Percentiles rank a stretch among this genome's conserved stretches.
phyloP scores from a whole-genome alignment of 2,797 vertebrate genomes.

The Emys orbicularis region DNA sequence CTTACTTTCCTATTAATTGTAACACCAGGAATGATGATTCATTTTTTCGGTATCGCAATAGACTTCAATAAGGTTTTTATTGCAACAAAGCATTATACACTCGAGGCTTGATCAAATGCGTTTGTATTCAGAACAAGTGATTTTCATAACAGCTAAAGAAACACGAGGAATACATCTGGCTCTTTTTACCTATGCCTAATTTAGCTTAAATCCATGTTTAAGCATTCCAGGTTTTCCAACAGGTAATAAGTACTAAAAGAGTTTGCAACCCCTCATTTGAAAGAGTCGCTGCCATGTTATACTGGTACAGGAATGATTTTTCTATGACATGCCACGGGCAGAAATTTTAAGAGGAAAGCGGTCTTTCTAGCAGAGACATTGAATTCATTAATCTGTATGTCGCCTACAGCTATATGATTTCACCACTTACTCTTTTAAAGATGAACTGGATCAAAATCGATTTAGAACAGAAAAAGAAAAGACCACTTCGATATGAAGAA shows the following conservation, averaged over 20 bases:
- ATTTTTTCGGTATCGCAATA: not conserved
- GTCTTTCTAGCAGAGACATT: not conserved
- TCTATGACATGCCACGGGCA: not conserved
- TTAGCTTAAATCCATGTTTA: not conserved
- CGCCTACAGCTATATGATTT: slow-evolving; percentile 36
- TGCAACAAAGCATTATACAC: not conserved
- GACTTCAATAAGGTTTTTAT: not conserved
- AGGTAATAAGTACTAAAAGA: fast-evolving
- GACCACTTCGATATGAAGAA: slow-evolving; percentile 18
- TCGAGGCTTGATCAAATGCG: fast-evolving
- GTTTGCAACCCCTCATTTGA: not conserved
- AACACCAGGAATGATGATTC: not conserved
- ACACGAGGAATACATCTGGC: not conserved
- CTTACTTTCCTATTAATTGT: not conserved
- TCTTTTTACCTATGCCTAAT: not conserved
- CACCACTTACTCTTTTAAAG: slow-evolving; percentile 9
- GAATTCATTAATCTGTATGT: slow-evolving; percentile 13
- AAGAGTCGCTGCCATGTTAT: not conserved
- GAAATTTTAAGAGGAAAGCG: not conserved
- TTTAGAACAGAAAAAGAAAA: not conserved
- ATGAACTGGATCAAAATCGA: slow-evolving; percentile 27
- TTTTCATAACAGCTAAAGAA: not conserved
- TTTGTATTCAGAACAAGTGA: not conserved
- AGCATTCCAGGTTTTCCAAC: not conserved
- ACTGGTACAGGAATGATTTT: not conserved